A percentile compares a stretch with the other conserved stretches of the same genome.
Conservation (phyloP, 2,888 invertebrate genomes). For the Acronicta leporina region DNA sequence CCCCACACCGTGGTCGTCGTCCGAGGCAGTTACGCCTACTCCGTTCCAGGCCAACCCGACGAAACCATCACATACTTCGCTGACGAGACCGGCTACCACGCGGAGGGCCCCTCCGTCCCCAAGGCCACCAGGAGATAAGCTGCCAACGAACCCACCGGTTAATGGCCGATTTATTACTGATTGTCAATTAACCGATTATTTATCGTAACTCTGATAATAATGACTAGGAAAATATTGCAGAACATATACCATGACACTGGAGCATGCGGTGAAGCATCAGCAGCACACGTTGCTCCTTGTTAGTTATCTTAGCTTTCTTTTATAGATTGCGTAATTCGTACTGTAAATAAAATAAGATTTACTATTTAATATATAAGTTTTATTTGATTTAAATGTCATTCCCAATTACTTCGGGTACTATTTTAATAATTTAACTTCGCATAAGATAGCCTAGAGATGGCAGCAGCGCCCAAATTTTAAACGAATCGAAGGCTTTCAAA, state of each 20-base stretch:
- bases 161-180: slow-evolving; percentile 45
- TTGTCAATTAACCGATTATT: slow-evolving; percentile 19
- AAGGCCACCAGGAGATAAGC: slow-evolving; percentile 72
- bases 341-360: slow-evolving; percentile 47
- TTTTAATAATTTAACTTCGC: no score
- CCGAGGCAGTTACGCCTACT: slow-evolving; percentile 90
- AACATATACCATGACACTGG: slow-evolving; percentile 22
- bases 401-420: no score
- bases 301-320: slow-evolving; percentile 69
- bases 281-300: slow-evolving; percentile 6
- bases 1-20: slow-evolving; percentile 87
- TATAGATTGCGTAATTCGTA: slow-evolving; percentile 59
- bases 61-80: slow-evolving; percentile 87
- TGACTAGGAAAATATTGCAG: slow-evolving; percentile 15
- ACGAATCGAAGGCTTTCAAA: no score
- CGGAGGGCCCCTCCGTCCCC: slow-evolving; percentile 90
- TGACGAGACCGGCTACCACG: slow-evolving; percentile 91
- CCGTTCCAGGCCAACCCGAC: slow-evolving; percentile 87
- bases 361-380: slow-evolving; percentile 4
- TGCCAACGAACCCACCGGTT: slow-evolving; percentile 23
- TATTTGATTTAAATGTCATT: neutral
- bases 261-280: slow-evolving; percentile 11
- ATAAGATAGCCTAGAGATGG: no score
- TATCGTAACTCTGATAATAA: slow-evolving; percentile 24
- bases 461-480: no score